phyloP scores from a whole-genome alignment of 2,888 invertebrate genomes.

The Scaptomyza parva region DNA sequence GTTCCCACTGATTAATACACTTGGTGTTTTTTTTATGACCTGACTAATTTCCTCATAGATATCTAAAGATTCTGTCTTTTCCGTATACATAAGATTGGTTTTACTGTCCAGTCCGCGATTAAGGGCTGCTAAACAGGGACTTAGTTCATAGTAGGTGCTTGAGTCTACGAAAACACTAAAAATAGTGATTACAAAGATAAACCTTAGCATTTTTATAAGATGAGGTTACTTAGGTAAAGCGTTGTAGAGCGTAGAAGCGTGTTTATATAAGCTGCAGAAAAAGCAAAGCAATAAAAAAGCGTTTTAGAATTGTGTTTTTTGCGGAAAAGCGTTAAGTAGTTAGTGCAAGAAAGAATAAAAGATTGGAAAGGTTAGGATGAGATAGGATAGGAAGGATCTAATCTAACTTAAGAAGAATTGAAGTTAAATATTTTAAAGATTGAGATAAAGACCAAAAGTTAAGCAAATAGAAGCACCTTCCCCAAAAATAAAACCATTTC shows the following conservation, averaged over 20 bases:
- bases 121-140: slow-evolving; percentile 23
- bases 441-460: not conserved
- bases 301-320: not conserved
- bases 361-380: not conserved
- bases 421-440: not conserved
- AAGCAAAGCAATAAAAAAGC: slow-evolving; percentile 10
- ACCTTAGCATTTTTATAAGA: slow-evolving; percentile 27
- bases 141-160: slow-evolving; percentile 16
- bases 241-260: slow-evolving; percentile 10
- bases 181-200: slow-evolving; percentile 13
- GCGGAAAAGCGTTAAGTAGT: not conserved
- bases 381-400: not conserved
- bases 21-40: slow-evolving; percentile 34
- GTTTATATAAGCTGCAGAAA: slow-evolving; percentile 21
- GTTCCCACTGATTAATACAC: slow-evolving; percentile 26
- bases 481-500: slow-evolving; percentile 4
- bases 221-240: not conserved
- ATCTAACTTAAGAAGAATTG: not conserved
- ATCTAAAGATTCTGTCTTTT: slow-evolving; percentile 4
- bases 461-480: not conserved
- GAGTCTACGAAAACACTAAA: not conserved
- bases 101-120: slow-evolving; percentile 31
- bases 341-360: not conserved
- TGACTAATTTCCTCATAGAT: slow-evolving; percentile 11
- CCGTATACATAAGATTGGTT: slow-evolving; percentile 45